Base-by-base conservation (phyloP, 2,888 invertebrate genomes). In the Dascillus cervinus region DNA sequence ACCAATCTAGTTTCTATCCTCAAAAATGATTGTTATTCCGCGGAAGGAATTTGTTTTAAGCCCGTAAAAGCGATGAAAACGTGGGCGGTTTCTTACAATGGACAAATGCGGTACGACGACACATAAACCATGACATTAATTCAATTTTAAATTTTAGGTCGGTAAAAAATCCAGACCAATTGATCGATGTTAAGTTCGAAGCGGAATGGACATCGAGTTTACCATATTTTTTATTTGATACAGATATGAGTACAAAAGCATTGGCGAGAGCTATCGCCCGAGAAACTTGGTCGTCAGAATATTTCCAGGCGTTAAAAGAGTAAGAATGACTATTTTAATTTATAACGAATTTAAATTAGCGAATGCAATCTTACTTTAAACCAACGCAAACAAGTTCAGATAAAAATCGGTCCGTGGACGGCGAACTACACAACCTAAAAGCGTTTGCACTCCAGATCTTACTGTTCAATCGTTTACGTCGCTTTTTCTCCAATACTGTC, bases 211-310 rank as follows among this genome's bases (percentile, higher is more conserved):
- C 56, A 3, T 76, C 80, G 0, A 69, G 72, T 11, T 66, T 73
- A 14, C 67, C 67, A 0, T 71, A 75, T 55, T 87, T 86, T 57
- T 78, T 85, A 51, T 87, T 77, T 52, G 86, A 87, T 56, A 72
- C 74, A 0, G 81, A 86, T 44, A 66, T 84, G 23, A 70, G 81
- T 43, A 72, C 75, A 0, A 64, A 71, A 1, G 65, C 77, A 0
- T 66, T 86, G 50, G 81, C 85, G 23, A 72, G 77, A 40, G 79
- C 83, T 2, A 75, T 88, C 19, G 84, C 87, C 1, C 67, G 71
- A 26, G 85, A 88, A 57, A 69, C 71, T 1, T 89, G 88, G 88
- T 74, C 74, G 29, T 65, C 71, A 29, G 60, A 73, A 29, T 82
- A 82, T 56, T 88, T 79, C 52, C 64, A 76, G 31, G 68, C 66